Evolutionary conservation across 1,140 invertebrate species (phyloP), one percentile per base, ranked within the genome.

Genomic region (Panagrolaimus sp.): DNA sequence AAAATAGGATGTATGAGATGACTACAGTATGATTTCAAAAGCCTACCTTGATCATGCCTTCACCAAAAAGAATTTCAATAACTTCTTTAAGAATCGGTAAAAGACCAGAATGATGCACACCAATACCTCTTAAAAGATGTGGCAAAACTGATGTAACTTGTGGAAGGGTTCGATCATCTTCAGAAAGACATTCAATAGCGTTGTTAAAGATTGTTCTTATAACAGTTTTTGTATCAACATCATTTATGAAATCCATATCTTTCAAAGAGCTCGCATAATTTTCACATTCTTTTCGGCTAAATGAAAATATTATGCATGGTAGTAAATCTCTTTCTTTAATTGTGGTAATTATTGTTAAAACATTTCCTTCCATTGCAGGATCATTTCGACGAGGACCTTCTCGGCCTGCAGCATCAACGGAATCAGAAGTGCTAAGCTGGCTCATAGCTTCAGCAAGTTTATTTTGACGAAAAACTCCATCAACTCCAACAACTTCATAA

Each of bases 271-370:
- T 89, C 0, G 95, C 96, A 84, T 97, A 98, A 0, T 90, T 84
- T 84, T 99, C 96, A 82, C 96, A 99, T 73, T 98, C 95, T 83
- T 96, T 97, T 83, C 96, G 96, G 76, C 93, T 96, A 84, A 99
- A 99, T 82, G 94, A 97, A 85, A 99, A 99, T 65, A 97, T 92
- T 77, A 99, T 98, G 17, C 96, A 93, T 0, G 96, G 96, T 0
- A 94, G 92, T 85, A 98, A 94, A 83, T 94, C 93, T 58, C 92
- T 86, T 83, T 98, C 95, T 91, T 96, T 96, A 32, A 98, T 94
- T 91, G 98, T 96, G 85, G 97, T 95, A 5, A 98, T 90, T 68
- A 99, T 93, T 85, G 97, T 98, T 77, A 93, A 94, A 75, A 95
- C 96, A 78, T 94, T 94, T 63, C 88, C 85, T 68, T 72, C 17